Evolutionary conservation across 2,888 invertebrate species (phyloP).

Genomic region (Apamea monoglypha): DNA sequence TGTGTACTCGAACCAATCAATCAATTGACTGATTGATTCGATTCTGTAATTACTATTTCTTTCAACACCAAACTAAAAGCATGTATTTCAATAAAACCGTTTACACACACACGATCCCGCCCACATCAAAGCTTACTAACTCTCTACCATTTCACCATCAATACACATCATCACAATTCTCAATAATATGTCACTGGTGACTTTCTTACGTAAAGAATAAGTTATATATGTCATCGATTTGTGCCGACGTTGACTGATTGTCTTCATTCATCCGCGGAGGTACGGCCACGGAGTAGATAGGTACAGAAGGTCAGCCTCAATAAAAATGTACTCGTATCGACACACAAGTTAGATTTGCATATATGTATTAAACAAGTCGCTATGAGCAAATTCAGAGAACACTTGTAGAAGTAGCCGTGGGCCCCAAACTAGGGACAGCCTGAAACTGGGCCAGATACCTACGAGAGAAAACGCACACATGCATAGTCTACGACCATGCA

Average conservation of each 20-base stretch:
- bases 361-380: not conserved
- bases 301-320: constrained; percentile 4
- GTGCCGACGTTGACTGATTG: constrained; percentile 67
- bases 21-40: not conserved
- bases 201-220: constrained; percentile 69
- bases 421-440: not conserved
- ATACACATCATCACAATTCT: constrained; percentile 47
- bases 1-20: not conserved
- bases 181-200: constrained; percentile 70
- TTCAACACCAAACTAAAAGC: not conserved
- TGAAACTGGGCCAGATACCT: not conserved
- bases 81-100: not conserved
- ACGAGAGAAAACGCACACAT: not conserved
- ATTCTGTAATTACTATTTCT: not conserved
- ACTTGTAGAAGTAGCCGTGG: not conserved
- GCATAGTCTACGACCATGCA: too few relatives aligned
- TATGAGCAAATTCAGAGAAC: not conserved
- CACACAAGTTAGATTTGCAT: not conserved
- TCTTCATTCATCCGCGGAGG: constrained; percentile 61
- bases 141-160: constrained; percentile 27
- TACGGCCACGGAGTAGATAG: constrained; percentile 9
- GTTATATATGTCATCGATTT: constrained; percentile 67
- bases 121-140: constrained; percentile 2
- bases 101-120: not conserved
- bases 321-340: not conserved